Conservation (phyloP, 2,113 vertebrate genomes). For the Struthidea cinerea region DNA sequence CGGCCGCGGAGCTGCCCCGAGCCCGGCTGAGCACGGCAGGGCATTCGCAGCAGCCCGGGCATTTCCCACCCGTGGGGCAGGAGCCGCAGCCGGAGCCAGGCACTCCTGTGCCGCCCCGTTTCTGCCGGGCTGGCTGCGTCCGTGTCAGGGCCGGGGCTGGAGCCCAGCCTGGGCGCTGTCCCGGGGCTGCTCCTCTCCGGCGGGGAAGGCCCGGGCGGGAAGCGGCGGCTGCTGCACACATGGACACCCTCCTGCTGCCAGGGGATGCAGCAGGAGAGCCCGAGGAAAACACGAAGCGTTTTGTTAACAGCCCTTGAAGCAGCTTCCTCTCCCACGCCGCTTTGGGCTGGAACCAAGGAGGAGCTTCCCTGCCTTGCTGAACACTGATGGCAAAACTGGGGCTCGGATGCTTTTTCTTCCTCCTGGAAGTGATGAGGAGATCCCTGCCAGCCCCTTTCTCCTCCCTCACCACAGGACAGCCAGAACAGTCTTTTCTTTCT, state of each 20-base stretch:
- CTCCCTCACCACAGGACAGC: neutral
- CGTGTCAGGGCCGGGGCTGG: neutral
- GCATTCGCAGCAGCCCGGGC: neutral
- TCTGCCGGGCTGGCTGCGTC: neutral
- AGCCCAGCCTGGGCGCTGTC: neutral
- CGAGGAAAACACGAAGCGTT: fast-evolving
- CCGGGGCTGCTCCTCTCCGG: neutral
- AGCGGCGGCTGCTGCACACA: neutral
- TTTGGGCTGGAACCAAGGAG: neutral
- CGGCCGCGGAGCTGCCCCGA: neutral
- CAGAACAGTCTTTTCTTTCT: neutral
- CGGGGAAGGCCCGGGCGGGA: neutral
- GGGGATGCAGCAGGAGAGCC: neutral
- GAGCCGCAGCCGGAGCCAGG: neutral
- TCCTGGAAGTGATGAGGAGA: neutral
- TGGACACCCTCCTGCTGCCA: neutral
- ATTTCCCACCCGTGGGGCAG: fast-evolving
- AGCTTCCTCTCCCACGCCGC: neutral
- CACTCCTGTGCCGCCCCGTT: neutral
- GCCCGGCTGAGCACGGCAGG: fast-evolving
- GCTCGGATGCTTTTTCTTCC: neutral
- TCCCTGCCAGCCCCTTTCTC: neutral
- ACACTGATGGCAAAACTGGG: fast-evolving
- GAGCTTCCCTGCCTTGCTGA: neutral
- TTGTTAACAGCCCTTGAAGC: neutral